Percentiles rank a stretch among this genome's conserved stretches.
Evolutionary conservation across 2,888 invertebrate species (phyloP).

Genomic region (Hydrotaea cyrtoneurina): DNA sequence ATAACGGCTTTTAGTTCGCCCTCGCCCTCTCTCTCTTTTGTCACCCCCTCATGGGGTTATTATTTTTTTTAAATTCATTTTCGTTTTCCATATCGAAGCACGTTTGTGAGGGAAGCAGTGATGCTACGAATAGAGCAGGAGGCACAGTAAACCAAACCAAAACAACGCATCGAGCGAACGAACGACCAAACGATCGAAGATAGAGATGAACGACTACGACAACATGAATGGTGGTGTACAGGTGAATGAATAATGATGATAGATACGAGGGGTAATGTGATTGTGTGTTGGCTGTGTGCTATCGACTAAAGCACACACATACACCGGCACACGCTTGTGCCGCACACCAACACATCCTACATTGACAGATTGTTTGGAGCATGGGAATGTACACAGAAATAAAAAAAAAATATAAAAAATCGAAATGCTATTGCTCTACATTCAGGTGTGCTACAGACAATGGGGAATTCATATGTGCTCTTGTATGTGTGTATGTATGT

Average conservation of each 20-base stretch:
- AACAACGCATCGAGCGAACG: neutral
- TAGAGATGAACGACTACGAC: slow-evolving; percentile 6
- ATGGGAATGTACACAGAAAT: neutral
- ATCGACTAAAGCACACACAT: neutral
- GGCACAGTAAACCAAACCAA: slow-evolving; percentile 10
- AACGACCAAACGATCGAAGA: slow-evolving; percentile 11
- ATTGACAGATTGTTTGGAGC: slow-evolving; percentile 13
- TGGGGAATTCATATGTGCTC: neutral
- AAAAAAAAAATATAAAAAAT: too few species aligned
- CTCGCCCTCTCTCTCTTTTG: neutral
- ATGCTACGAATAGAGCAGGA: slow-evolving; percentile 11
- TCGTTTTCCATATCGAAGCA: slow-evolving; percentile 37
- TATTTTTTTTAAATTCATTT: slow-evolving; percentile 38
- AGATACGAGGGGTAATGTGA: slow-evolving; percentile 45
- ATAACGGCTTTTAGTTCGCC: slow-evolving; percentile 18
- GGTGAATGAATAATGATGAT: slow-evolving; percentile 59
- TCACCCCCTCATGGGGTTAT: neutral
- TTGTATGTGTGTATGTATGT: slow-evolving; percentile 22
- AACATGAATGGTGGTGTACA: slow-evolving; percentile 15
- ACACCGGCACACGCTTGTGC: neutral
- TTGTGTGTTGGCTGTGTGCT: slow-evolving; percentile 29
- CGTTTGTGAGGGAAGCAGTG: neutral
- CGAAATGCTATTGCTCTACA: slow-evolving; percentile 28
- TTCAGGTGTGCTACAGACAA: slow-evolving; percentile 41
- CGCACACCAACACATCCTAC: slow-evolving; percentile 2